Conservation (phyloP, 2,797 vertebrate genomes). For the Lophura swinhoii region DNA sequence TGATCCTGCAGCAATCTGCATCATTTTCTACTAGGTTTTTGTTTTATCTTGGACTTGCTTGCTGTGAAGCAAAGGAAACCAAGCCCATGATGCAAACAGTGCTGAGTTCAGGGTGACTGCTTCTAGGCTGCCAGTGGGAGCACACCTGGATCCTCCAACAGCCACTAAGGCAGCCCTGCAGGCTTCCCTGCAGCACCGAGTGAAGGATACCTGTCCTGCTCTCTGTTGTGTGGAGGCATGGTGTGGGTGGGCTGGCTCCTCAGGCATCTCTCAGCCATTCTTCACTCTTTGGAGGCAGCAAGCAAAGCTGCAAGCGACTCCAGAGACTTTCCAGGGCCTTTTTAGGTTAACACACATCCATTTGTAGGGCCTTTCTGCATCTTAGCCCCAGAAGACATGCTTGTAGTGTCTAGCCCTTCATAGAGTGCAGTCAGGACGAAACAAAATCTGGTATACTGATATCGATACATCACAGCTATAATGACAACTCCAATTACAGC, state of each 20-base stretch:
- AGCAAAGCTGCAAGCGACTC: background rate
- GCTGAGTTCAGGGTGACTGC: fast-evolving
- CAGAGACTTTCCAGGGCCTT: background rate
- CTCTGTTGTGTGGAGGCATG: background rate
- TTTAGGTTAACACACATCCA: background rate
- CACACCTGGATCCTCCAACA: background rate
- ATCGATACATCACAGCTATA: background rate
- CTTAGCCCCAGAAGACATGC: background rate
- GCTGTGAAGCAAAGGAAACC: background rate
- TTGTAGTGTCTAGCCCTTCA: background rate
- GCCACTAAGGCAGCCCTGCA: background rate
- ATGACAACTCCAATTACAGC: background rate
- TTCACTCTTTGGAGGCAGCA: background rate
- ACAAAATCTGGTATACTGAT: background rate
- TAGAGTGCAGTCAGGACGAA: background rate
- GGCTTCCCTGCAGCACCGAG: background rate
- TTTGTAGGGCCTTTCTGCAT: background rate
- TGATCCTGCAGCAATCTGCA: background rate
- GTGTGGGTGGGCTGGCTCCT: background rate
- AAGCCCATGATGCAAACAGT: background rate
- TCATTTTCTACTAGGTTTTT: background rate
- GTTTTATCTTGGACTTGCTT: background rate
- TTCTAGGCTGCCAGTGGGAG: fast-evolving
- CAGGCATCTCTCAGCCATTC: background rate
- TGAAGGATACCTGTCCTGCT: background rate